Conservation (phyloP, 1,140 invertebrate species). For the Pseudomyrmex pallidus region DNA sequence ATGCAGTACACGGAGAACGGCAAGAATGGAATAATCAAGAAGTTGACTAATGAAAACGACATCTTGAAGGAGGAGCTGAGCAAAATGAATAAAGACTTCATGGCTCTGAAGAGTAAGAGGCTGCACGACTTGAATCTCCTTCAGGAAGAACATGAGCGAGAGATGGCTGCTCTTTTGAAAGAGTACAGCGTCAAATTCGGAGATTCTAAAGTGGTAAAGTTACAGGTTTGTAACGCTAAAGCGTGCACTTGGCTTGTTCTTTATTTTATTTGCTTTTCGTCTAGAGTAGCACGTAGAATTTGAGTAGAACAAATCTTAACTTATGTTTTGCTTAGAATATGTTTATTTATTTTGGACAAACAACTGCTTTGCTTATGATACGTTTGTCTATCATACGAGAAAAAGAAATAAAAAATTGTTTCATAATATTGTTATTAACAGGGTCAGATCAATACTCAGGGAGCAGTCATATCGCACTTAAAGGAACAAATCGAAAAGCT, state of each 20-base stretch:
- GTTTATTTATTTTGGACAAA: too few relatives aligned
- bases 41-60: constrained; percentile 86
- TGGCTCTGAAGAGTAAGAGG: constrained; percentile 90
- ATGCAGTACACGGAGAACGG: constrained; percentile 84
- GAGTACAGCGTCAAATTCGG: constrained; percentile 83
- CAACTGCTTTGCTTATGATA: constrained; percentile 28
- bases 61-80: constrained; percentile 87
- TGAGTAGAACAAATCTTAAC: not conserved
- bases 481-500: constrained; percentile 85
- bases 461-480: constrained; percentile 86
- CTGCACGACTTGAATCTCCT: constrained; percentile 91
- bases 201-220: constrained; percentile 82
- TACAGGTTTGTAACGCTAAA: constrained; percentile 79
- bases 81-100: constrained; percentile 88
- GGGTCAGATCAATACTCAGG: constrained; percentile 85
- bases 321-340: constrained; percentile 30
- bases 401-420: not conserved
- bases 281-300: not conserved
- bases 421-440: constrained; percentile 61
- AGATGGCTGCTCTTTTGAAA: constrained; percentile 86
- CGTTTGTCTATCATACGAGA: too few relatives aligned
- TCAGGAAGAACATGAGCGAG: constrained; percentile 91
- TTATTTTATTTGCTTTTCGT: constrained; percentile 24
- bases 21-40: constrained; percentile 83
- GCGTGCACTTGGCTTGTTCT: constrained; percentile 27